These are phyloP conservation scores for Cyclina sinensis DNA, from an alignment of 1,140 invertebrate species.

Conservation along the genomic window DNA sequence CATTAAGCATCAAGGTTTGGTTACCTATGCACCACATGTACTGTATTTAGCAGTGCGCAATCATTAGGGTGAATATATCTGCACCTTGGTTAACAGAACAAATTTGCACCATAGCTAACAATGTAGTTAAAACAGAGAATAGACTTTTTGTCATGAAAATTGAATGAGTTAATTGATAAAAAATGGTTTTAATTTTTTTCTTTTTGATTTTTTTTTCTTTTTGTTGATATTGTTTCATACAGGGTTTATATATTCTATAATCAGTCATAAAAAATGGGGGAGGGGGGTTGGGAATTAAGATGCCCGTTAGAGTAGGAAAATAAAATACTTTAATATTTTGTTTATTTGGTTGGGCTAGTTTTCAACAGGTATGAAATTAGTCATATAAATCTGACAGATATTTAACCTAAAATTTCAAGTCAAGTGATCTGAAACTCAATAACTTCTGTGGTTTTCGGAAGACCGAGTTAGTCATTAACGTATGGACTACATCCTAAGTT, in stretches of 20 bases:
- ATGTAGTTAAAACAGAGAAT: background rate
- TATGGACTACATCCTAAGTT: no score
- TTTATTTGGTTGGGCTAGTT: background rate
- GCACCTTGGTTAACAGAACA: background rate
- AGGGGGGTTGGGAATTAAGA: no score
- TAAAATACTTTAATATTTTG: background rate
- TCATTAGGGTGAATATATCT: background rate
- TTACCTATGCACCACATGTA: no score
- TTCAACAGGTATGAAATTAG: background rate
- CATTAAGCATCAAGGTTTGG: background rate
- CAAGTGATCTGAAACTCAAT: no score
- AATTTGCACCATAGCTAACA: background rate
- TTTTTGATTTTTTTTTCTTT: background rate
- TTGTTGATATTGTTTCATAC: no score
- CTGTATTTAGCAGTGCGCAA: background rate
- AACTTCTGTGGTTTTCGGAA: constrained; percentile 7
- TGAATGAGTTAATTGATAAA: background rate
- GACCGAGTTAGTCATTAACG: background rate
- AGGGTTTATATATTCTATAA: no score
- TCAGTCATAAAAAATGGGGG: no score
- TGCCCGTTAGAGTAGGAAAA: no score
- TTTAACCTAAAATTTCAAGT: background rate
- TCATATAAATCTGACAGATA: background rate
- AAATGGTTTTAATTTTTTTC: background rate
- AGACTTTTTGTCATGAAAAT: background rate